Conservation (phyloP, 2,888 invertebrate species). For the Orchestes rusci region DNA sequence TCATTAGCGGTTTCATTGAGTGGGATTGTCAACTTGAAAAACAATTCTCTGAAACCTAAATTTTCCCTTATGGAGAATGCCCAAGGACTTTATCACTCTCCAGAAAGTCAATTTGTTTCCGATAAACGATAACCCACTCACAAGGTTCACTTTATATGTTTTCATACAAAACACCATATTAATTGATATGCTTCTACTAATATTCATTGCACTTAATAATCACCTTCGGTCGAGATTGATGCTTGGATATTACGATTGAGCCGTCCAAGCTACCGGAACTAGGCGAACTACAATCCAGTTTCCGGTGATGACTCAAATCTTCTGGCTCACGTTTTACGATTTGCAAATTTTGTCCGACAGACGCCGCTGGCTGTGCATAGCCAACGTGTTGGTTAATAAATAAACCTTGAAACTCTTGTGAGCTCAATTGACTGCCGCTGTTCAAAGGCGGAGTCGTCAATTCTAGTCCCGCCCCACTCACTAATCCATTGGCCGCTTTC, state of each 20-base stretch:
- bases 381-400: slow-evolving; percentile 57
- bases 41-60: no score
- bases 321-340: slow-evolving; percentile 76
- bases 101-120: slow-evolving; percentile 11
- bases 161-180: no score
- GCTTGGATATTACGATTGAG: slow-evolving; percentile 51
- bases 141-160: neutral
- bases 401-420: slow-evolving; percentile 51
- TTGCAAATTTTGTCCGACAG: slow-evolving; percentile 52
- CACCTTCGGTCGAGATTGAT: slow-evolving; percentile 54
- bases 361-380: slow-evolving; percentile 46
- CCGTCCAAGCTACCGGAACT: slow-evolving; percentile 47
- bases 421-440: slow-evolving; percentile 52
- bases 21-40: no score
- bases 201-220: slow-evolving; percentile 23
- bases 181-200: neutral
- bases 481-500: slow-evolving; percentile 62
- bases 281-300: slow-evolving; percentile 55
- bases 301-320: slow-evolving; percentile 65
- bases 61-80: slow-evolving; percentile 28
- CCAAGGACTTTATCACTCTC: slow-evolving; percentile 31
- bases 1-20: no score
- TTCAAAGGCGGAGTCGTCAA: slow-evolving; percentile 44
- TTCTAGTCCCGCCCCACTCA: slow-evolving; percentile 58
- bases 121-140: neutral